Evolutionary conservation across 2,888 invertebrate genomes (phyloP).

Genomic region (Frankliniella fusca): DNA sequence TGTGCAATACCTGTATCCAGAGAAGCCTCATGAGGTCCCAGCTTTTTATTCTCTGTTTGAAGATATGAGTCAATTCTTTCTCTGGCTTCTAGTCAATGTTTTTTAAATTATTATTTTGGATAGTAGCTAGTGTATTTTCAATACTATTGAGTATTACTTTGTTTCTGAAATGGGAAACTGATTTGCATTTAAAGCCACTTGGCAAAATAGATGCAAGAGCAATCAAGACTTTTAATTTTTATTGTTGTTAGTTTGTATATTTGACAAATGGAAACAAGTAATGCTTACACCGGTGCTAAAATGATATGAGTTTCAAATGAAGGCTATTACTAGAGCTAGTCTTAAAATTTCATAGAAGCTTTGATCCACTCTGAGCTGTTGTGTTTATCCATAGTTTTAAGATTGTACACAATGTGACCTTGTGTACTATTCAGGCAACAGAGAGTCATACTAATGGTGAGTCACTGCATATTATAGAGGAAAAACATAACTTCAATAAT

Average conservation of each 20-base stretch:
- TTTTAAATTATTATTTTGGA: background rate
- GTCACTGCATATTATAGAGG: background rate
- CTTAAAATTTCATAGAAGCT: background rate
- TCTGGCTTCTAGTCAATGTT: slow-evolving; percentile 21
- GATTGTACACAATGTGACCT: background rate
- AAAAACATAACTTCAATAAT: background rate
- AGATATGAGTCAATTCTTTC: slow-evolving; percentile 21
- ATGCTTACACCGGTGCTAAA: background rate
- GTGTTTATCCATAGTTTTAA: background rate
- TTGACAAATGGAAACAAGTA: background rate
- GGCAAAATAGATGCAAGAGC: background rate
- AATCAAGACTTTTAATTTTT: slow-evolving; percentile 11
- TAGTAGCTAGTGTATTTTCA: background rate
- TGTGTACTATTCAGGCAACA: background rate
- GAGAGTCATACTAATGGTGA: background rate
- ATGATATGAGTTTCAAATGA: background rate
- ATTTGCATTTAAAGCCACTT: background rate
- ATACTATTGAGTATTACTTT: slow-evolving; percentile 6
- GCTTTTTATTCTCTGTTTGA: background rate
- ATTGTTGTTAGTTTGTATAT: background rate
- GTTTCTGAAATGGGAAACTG: background rate
- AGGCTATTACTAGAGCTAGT: slow-evolving; percentile 13
- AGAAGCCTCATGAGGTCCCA: too few species aligned
- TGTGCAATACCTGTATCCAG: background rate
- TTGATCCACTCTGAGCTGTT: background rate